Percentiles rank a stretch among this genome's conserved stretches.
phyloP scores from a whole-genome alignment of 2,888 invertebrate species.

The Asteroscopus sphinx region DNA sequence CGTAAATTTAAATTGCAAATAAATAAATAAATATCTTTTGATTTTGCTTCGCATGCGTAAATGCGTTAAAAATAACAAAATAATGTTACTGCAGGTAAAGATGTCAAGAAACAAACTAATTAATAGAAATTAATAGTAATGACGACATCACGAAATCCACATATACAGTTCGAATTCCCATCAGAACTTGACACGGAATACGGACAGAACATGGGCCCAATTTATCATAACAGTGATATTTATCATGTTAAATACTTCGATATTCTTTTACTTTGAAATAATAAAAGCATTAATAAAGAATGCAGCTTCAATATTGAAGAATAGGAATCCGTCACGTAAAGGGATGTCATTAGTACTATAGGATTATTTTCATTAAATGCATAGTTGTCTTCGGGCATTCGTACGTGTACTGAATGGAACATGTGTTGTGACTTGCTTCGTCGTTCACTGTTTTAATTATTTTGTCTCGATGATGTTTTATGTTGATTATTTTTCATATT shows the following conservation, averaged over 20 bases:
- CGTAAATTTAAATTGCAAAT: no score
- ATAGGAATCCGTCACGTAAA: conserved; percentile 71
- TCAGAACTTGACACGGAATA: conserved; percentile 1
- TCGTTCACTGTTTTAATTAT: conserved; percentile 48
- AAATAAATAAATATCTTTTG: no score
- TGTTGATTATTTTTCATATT: conserved; percentile 8
- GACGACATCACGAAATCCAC: conserved; percentile 1
- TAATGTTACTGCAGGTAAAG: no score
- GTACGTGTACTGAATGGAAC: conserved; percentile 70
- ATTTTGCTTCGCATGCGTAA: no score
- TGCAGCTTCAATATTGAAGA: conserved; percentile 45
- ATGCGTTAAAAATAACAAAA: no score
- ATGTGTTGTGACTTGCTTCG: conserved; percentile 46
- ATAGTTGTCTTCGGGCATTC: conserved; percentile 67
- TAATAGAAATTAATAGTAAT: conserved; percentile 15
- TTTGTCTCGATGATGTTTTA: conserved; percentile 22
- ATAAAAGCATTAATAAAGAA: conserved; percentile 15
- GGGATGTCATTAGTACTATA: conserved; percentile 69
- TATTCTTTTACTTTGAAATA: neutral
- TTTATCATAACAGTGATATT: neutral
- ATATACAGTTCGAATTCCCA: neutral
- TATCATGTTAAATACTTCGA: no score
- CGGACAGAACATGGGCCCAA: neutral
- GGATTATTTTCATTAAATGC: conserved; percentile 83
- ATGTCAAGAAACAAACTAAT: conserved; percentile 10